phyloP scores from a whole-genome alignment of 2,888 invertebrate species.

The Pristionchus fissidentatus region DNA sequence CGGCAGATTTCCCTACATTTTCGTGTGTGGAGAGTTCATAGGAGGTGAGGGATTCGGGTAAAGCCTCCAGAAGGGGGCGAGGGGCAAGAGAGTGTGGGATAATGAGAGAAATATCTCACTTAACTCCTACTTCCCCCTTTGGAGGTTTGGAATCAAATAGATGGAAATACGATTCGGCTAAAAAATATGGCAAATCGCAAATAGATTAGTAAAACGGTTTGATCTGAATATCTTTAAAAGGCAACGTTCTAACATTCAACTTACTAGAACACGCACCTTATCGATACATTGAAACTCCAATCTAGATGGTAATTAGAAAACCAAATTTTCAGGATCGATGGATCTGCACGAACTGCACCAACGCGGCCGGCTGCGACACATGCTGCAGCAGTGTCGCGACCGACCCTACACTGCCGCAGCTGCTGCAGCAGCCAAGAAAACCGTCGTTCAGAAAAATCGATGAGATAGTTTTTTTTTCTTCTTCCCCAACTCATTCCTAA shows the following conservation, averaged over 20 bases:
- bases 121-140: no score
- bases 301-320: neutral
- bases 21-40: constrained; percentile 73
- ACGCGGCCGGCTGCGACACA: constrained; percentile 69
- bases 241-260: neutral
- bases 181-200: neutral
- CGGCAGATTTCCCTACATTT: constrained; percentile 74
- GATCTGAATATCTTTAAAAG: neutral
- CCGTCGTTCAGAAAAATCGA: no score
- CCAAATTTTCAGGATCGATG: constrained; percentile 61
- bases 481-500: neutral
- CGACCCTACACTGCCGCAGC: no score
- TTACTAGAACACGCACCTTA: neutral
- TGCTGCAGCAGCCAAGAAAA: no score
- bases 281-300: neutral
- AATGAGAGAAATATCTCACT: neutral
- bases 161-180: no score
- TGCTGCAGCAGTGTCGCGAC: constrained; percentile 67
- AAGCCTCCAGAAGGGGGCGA: neutral
- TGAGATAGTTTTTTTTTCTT: no score
- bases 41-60: constrained; percentile 61
- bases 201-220: neutral
- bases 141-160: no score
- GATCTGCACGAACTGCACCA: constrained; percentile 73
- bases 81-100: neutral